Percentiles rank a stretch among this genome's conserved stretches.
These are phyloP conservation scores for Gavia stellata DNA, from an alignment of 2,113 vertebrate species.

Conservation along the genomic window DNA sequence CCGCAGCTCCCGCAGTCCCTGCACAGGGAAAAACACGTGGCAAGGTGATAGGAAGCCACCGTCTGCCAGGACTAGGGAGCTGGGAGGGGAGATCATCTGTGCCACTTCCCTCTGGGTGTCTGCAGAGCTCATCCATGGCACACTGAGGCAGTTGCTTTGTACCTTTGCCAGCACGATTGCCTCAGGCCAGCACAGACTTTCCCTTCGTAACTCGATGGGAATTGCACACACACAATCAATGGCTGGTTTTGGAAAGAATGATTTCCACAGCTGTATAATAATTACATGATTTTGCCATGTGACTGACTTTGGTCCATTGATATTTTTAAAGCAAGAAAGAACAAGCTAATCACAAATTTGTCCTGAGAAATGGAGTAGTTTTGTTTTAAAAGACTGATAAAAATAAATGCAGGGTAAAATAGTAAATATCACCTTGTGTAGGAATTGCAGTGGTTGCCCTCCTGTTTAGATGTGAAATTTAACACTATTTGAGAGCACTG, in stretches of 20 bases:
- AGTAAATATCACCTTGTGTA: neutral
- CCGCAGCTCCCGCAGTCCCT: neutral
- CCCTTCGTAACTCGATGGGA: neutral
- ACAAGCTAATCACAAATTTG: neutral
- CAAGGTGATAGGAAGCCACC: neutral
- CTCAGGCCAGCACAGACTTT: neutral
- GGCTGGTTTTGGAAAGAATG: neutral
- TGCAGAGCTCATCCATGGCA: neutral
- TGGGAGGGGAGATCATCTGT: neutral
- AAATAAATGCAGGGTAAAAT: neutral
- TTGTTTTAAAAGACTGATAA: neutral
- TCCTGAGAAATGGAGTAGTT: neutral
- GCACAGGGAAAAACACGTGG: rapidly evolving
- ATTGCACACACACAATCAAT: neutral
- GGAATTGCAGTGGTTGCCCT: neutral
- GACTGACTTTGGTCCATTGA: neutral
- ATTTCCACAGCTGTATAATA: neutral
- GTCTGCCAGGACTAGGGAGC: neutral
- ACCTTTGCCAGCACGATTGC: neutral
- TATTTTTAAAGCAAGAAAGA: neutral
- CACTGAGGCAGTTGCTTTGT: neutral
- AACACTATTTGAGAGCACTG: neutral
- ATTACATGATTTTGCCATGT: neutral
- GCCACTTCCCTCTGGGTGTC: neutral
- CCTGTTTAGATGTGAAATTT: neutral